These are phyloP conservation scores for Strigops habroptila DNA, from an alignment of 2,113 vertebrate genomes.

Conservation along the genomic window DNA sequence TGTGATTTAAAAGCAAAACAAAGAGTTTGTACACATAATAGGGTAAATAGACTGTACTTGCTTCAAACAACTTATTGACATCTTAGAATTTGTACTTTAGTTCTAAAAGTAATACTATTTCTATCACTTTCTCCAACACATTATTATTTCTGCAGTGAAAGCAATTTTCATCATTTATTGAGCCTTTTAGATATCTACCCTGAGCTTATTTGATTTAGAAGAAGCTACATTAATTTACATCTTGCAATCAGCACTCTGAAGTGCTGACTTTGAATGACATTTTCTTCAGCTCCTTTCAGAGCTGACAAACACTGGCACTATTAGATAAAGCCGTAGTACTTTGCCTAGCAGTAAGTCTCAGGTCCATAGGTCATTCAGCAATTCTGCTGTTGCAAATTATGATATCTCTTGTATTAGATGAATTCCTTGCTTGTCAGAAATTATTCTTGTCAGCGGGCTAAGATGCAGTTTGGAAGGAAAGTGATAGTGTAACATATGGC, in stretches of 20 bases:
- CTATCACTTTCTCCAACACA: not conserved
- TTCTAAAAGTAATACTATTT: not conserved
- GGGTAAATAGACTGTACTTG: not conserved
- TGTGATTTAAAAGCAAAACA: constrained; percentile 15
- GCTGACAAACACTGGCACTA: constrained; percentile 44
- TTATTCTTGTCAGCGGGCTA: constrained; percentile 61
- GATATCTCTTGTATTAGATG: constrained; percentile 31
- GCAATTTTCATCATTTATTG: not conserved
- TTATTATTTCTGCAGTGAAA: not conserved
- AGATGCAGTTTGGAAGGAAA: constrained; percentile 64
- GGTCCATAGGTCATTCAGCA: constrained; percentile 54
- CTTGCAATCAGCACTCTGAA: not conserved
- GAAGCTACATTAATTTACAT: constrained; percentile 14
- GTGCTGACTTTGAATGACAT: constrained; percentile 16
- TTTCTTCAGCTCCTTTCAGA: constrained; percentile 8
- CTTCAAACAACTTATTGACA: not conserved
- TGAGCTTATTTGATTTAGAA: not conserved
- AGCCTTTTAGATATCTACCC: not conserved
- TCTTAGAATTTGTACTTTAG: not conserved
- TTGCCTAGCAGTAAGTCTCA: constrained; percentile 31
- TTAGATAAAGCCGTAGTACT: constrained; percentile 52
- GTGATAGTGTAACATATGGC: constrained; percentile 73
- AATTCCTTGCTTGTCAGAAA: constrained; percentile 64
- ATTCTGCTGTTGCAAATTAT: constrained; percentile 60
- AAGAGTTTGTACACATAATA: not conserved